phyloP scores from a whole-genome alignment of 2,888 invertebrate species.

The Alcis repandata region DNA sequence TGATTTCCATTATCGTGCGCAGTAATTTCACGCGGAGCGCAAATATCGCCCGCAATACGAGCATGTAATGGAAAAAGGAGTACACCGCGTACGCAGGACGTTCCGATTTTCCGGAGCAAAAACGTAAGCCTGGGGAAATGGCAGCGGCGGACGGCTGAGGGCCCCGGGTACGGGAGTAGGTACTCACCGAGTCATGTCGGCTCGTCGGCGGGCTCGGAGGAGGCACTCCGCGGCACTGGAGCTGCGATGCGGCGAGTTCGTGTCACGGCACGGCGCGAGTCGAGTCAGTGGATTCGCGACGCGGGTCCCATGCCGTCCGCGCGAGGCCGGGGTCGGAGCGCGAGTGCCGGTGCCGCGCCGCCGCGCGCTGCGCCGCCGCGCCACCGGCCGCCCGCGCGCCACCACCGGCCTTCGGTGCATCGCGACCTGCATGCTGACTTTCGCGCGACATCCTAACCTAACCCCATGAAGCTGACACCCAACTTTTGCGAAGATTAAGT shows the following conservation, averaged over 20 bases:
- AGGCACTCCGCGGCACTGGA: slow-evolving; percentile 45
- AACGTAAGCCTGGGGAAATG: slow-evolving; percentile 56
- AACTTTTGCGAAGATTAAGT: neutral
- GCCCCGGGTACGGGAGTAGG: neutral
- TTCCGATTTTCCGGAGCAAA: slow-evolving; percentile 63
- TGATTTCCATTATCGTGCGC: slow-evolving; percentile 46
- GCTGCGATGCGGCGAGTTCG: slow-evolving; percentile 51
- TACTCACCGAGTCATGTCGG: slow-evolving; percentile 64
- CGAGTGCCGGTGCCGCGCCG: slow-evolving; percentile 65
- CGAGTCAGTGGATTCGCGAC: slow-evolving; percentile 54
- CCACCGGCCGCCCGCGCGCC: slow-evolving; percentile 42
- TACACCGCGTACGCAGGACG: slow-evolving; percentile 46
- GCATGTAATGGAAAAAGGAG: slow-evolving; percentile 45
- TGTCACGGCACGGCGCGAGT: slow-evolving; percentile 69
- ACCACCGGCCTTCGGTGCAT: slow-evolving; percentile 36
- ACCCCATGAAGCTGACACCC: slow-evolving; percentile 28
- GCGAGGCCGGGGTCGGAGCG: slow-evolving; percentile 70
- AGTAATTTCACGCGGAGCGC: slow-evolving; percentile 37
- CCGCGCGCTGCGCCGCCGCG: slow-evolving; percentile 40
- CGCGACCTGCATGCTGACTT: slow-evolving; percentile 41
- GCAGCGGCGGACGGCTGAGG: slow-evolving; percentile 19
- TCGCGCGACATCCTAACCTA: slow-evolving; percentile 40
- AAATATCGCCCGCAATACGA: slow-evolving; percentile 42
- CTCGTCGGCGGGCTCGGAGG: slow-evolving; percentile 42
- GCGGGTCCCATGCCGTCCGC: slow-evolving; percentile 73